These are phyloP conservation scores for Ceratina calcarata DNA, from an alignment of 1,140 invertebrate genomes.

Conservation along the genomic window DNA sequence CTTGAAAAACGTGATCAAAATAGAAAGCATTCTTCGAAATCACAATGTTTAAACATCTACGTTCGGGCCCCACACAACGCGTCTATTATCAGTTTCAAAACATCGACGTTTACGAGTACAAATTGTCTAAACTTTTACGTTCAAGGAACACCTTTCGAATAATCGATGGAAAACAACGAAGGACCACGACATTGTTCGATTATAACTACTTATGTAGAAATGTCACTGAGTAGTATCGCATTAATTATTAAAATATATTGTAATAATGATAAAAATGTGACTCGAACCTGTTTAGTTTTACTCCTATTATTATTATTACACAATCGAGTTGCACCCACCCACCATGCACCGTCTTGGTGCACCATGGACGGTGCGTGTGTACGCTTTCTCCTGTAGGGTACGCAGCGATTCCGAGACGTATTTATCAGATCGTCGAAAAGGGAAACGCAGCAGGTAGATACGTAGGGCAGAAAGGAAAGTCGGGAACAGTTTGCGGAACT, in stretches of 20 bases:
- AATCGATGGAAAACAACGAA: constrained; percentile 1
- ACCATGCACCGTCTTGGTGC: constrained; percentile 28
- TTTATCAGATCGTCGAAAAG: background rate
- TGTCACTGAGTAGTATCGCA: background rate
- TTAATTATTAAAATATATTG: background rate
- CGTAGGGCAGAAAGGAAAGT: background rate
- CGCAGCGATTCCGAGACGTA: background rate
- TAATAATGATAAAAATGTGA: background rate
- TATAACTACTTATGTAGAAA: background rate
- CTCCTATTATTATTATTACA: constrained; percentile 6
- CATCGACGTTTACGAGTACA: background rate
- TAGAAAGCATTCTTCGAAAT: background rate
- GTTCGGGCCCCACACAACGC: background rate
- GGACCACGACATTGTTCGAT: background rate
- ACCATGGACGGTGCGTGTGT: constrained; percentile 23
- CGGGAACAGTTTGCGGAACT: constrained; percentile 60
- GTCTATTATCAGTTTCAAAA: too few species aligned
- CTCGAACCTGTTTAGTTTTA: background rate
- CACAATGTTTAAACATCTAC: too few species aligned
- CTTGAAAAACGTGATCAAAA: constrained; percentile 11
- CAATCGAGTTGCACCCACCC: constrained; percentile 55
- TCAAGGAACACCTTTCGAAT: background rate
- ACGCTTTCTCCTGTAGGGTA: background rate
- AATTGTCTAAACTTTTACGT: background rate
- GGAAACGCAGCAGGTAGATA: constrained; percentile 12